Evolutionary conservation across 2,797 vertebrate species (phyloP).

Genomic region (Siniperca scherzeri): DNA sequence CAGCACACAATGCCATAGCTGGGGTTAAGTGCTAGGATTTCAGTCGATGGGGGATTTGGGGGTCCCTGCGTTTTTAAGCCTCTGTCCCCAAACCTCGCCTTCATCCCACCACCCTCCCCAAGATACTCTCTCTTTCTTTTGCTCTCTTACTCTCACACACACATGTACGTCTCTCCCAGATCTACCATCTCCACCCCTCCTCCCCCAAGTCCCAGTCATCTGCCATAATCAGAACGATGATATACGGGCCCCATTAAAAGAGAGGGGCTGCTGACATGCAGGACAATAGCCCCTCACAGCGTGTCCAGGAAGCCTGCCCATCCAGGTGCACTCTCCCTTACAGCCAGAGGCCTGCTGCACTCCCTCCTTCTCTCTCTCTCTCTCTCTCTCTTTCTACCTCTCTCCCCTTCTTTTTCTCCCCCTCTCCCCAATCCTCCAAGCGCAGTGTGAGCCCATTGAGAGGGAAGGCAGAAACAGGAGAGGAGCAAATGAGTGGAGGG

Average conservation of each 20-base stretch:
- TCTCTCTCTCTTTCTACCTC: slow-evolving; percentile 55
- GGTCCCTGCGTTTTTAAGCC: slow-evolving; percentile 84
- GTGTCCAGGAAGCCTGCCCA: slow-evolving; percentile 84
- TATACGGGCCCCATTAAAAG: slow-evolving; percentile 83
- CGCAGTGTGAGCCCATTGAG: slow-evolving; percentile 77
- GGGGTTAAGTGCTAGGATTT: slow-evolving; percentile 91
- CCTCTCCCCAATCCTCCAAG: slow-evolving; percentile 45
- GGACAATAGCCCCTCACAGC: slow-evolving; percentile 89
- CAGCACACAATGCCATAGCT: slow-evolving; percentile 85
- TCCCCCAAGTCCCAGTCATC: slow-evolving; percentile 79
- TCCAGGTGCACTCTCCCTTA: slow-evolving; percentile 85
- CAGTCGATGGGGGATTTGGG: slow-evolving; percentile 85
- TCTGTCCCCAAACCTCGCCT: slow-evolving; percentile 78
- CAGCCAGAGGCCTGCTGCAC: slow-evolving; percentile 76
- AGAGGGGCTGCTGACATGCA: slow-evolving; percentile 86
- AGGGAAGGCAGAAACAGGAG: slow-evolving; percentile 73
- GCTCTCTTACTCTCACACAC: slow-evolving; percentile 52
- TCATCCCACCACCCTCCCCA: slow-evolving; percentile 71
- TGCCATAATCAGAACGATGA: slow-evolving; percentile 85
- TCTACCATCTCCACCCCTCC: slow-evolving; percentile 67
- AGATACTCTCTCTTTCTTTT: slow-evolving; percentile 55
- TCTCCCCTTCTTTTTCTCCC: slow-evolving; percentile 37
- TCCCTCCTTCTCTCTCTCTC: slow-evolving; percentile 64
- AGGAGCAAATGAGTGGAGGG: slow-evolving; percentile 67
- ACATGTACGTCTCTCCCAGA: slow-evolving; percentile 61